Evolutionary conservation across 2,797 vertebrate genomes (phyloP), one percentile per base, ranked within the genome.

Genomic region (Vultur gryphus): DNA sequence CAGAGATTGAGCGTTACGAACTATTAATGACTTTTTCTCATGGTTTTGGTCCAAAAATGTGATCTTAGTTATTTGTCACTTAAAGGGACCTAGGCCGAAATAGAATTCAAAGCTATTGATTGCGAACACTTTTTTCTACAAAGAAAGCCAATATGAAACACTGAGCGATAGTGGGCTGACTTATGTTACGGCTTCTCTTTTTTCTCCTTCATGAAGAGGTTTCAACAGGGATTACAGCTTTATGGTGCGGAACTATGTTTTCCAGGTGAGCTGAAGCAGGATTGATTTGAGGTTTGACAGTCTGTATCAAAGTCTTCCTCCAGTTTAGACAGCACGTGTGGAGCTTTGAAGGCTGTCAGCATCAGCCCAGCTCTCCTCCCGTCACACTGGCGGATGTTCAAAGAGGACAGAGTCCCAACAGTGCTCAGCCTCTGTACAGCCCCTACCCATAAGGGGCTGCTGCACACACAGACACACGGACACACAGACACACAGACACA

Each of bases 31-130:
- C 43, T 85, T 76, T 90, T 88, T 65, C 54, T 95, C 31, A 51
- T n/a, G 29, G 31, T 66, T 81, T 89, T n/a, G 2, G 43, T 69
- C 71, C 43, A 77, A 95, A 87, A 87, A 33, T 25, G 31, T 52
- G 44, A 80, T 65, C 70, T 87, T 81, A 59, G 20, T 57, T 67
- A 77, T 83, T 84, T 86, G 58, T 67, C 73, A 79, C 41, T 85
- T 64, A 67, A 89, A 90, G 57, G 33, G 35, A 87, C 31, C 12
- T 44, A 48, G 44, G 43, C 39, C 91, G 82, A 75, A 95, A 91
- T 14, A 94, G 87, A 91, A 88, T 75, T 91, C 66, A 81, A 86
- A 86, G 58, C 62, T 95, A 92, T 88, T 89, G 87, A 93, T 91
- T 80, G n/a, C 58, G 65, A 86, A 66, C 35, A 24, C 61, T 75